These are phyloP conservation scores for Xenopus tropicalis DNA, from an alignment of 2,113 vertebrate species.

Conservation along the genomic window UCB_Xtro_10.0 CM004446.2:137915501-137916000, in stretches of 20 bases:
- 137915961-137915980: background rate
- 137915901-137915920: no score
- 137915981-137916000: constrained; percentile 4
- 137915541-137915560: constrained; percentile 49
- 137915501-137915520: constrained; percentile 54
- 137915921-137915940: background rate
- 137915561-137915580: constrained; percentile 56
- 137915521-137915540: constrained; percentile 49
- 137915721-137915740: constrained; percentile 14
- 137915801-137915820: constrained; percentile 7
- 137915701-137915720: constrained; percentile 1
- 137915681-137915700: constrained; percentile 19
- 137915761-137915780: constrained; percentile 1
- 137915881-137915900: background rate
- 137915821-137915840: background rate
- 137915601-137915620: constrained; percentile 52
- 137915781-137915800: background rate
- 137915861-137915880: background rate
- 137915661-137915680: constrained; percentile 12
- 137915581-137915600: constrained; percentile 21
- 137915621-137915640: constrained; percentile 48
- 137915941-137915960: background rate
- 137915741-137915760: constrained; percentile 21
- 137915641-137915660: background rate
- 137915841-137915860: background rate